Evolutionary conservation across 1,140 invertebrate genomes (phyloP).

Genomic region (Drosophila pandora): DNA sequence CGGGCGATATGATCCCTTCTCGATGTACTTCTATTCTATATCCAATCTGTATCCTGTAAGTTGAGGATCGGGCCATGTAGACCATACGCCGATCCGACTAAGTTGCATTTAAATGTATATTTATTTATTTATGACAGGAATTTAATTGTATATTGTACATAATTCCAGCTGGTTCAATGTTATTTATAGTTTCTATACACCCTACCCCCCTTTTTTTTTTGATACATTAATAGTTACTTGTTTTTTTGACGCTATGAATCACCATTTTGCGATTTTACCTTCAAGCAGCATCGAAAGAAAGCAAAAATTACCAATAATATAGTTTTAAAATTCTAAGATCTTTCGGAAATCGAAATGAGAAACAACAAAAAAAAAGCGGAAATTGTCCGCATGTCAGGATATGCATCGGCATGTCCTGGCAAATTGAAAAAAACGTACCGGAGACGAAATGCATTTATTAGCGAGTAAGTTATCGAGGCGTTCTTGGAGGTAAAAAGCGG

Average conservation of each 20-base stretch:
- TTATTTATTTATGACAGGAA: slow-evolving; percentile 50
- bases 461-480: slow-evolving; percentile 62
- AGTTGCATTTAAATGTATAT: slow-evolving; percentile 53
- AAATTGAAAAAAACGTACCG: slow-evolving; percentile 68
- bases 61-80: neutral
- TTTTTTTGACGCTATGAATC: slow-evolving; percentile 31
- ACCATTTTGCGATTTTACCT: slow-evolving; percentile 71
- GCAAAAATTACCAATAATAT: slow-evolving; percentile 31
- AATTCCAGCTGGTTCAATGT: slow-evolving; percentile 51
- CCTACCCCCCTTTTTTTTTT: slow-evolving; percentile 7
- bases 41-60: slow-evolving; percentile 19
- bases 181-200: slow-evolving; percentile 44
- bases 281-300: slow-evolving; percentile 53
- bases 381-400: neutral
- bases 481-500: slow-evolving; percentile 71
- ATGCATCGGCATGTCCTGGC: neutral
- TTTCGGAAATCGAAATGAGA: slow-evolving; percentile 10
- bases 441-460: slow-evolving; percentile 83
- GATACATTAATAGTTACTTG: neutral
- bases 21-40: slow-evolving; percentile 51
- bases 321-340: slow-evolving; percentile 8
- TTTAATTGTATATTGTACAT: slow-evolving; percentile 32
- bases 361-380: neutral
- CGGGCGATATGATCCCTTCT: neutral
- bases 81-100: slow-evolving; percentile 13